These are phyloP conservation scores for Anoplophora glabripennis DNA, from an alignment of 1,140 invertebrate species.

Conservation along the genomic window DNA sequence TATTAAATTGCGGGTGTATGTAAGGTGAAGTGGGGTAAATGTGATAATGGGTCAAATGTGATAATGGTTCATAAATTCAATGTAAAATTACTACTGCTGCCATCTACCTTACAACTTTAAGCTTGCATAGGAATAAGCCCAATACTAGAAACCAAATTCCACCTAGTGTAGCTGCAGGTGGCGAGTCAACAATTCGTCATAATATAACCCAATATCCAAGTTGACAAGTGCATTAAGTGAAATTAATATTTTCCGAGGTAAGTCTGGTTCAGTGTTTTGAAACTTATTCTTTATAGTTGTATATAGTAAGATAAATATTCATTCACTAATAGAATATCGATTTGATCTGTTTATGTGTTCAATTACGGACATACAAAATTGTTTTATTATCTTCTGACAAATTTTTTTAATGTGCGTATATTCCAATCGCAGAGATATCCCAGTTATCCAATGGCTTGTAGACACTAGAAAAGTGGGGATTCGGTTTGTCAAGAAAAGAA, in stretches of 20 bases:
- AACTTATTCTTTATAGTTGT: not conserved
- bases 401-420: too few relatives aligned
- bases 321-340: constrained; percentile 13
- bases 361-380: too few relatives aligned
- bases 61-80: not conserved
- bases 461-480: constrained; percentile 44
- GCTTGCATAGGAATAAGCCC: not conserved
- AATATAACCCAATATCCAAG: not conserved
- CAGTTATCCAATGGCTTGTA: constrained; percentile 30
- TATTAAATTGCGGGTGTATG: too few relatives aligned
- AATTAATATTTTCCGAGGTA: too few relatives aligned
- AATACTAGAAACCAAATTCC: not conserved
- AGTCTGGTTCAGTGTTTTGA: constrained; percentile 17
- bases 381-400: constrained; percentile 29
- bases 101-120: not conserved
- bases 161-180: not conserved
- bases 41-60: not conserved
- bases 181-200: not conserved
- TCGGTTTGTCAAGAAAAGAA: constrained; percentile 40
- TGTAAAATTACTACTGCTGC: not conserved
- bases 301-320: constrained; percentile 14
- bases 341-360: too few relatives aligned
- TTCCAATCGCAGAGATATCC: constrained; percentile 25
- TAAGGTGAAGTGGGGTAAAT: constrained; percentile 2
- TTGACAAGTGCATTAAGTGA: constrained; percentile 30